A percentile compares a stretch with the other conserved stretches of the same genome.
phyloP scores from a whole-genome alignment of 2,113 vertebrate genomes.

The Genyomyrus donnyi region DNA sequence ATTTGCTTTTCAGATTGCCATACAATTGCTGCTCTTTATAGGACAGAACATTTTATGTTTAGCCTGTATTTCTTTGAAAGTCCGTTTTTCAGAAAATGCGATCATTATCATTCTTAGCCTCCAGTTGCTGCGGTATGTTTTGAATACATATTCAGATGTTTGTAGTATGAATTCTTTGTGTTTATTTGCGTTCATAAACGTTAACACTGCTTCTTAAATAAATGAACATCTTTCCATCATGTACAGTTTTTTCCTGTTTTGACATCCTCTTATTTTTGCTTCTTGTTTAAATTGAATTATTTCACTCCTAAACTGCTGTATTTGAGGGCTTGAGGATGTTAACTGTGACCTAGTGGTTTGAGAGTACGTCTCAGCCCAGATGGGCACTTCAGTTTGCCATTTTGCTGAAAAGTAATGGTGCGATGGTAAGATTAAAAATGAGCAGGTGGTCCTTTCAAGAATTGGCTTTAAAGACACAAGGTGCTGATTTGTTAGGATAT shows the following conservation, averaged over 20 bases:
- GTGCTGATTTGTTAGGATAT: not conserved
- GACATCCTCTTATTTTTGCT: not conserved
- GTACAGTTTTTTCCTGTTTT: conserved; percentile 7
- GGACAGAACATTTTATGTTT: conserved; percentile 15
- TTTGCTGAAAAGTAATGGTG: not conserved
- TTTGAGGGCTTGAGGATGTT: not conserved
- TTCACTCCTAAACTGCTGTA: not conserved
- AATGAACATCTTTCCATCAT: conserved; percentile 35
- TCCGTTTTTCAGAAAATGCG: conserved; percentile 16
- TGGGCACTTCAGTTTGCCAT: not conserved
- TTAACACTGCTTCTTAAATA: conserved; percentile 42
- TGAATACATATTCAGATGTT: conserved; percentile 16
- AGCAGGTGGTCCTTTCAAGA: not conserved
- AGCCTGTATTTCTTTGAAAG: conserved; percentile 20
- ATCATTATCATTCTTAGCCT: conserved; percentile 15
- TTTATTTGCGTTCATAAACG: conserved; percentile 27
- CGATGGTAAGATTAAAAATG: not conserved
- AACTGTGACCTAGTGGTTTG: not conserved
- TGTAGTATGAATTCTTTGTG: conserved; percentile 26
- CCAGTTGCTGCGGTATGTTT: not conserved
- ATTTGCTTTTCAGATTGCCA: conserved; percentile 10
- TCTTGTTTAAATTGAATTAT: not conserved
- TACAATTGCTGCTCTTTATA: conserved; percentile 26
- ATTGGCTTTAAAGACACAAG: not conserved
- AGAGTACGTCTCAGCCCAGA: not conserved